Percentiles rank a stretch among this genome's conserved stretches.
Conservation (phyloP, 2,113 vertebrate genomes). For the Tragelaphus strepsiceros region DNA sequence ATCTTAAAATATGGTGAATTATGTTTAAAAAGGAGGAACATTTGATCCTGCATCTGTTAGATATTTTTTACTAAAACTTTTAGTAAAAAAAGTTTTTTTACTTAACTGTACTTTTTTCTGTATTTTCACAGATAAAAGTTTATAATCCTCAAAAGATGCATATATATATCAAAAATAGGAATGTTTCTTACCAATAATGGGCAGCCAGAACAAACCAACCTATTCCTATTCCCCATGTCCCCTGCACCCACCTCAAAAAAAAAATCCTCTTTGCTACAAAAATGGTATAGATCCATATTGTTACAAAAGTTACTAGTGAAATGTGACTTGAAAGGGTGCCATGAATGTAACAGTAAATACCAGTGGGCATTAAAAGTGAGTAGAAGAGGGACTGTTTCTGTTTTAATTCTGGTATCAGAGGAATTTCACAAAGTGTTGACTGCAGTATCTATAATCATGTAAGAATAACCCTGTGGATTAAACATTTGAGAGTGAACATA, state of each 20-base stretch:
- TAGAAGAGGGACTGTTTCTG: neutral
- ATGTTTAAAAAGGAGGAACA: neutral
- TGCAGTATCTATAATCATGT: neutral
- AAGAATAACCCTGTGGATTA: neutral
- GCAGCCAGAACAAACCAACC: neutral
- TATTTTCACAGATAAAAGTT: neutral
- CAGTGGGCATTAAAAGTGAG: neutral
- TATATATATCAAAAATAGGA: neutral
- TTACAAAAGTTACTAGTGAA: neutral
- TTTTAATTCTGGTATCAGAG: neutral
- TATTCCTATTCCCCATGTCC: neutral
- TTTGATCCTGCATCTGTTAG: neutral
- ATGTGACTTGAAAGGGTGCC: neutral
- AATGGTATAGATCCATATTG: neutral
- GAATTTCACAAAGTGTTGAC: neutral
- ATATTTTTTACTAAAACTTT: neutral
- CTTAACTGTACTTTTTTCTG: neutral
- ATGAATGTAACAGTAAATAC: neutral
- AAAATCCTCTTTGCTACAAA: neutral
- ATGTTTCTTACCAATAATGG: neutral
- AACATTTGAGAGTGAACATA: slow-evolving; percentile 11
- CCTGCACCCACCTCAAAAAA: neutral
- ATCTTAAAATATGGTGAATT: slow-evolving; percentile 8
- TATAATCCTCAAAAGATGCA: neutral
- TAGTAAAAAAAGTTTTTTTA: neutral